Conservation (phyloP, 2,797 vertebrate species). For the Huso huso region DNA sequence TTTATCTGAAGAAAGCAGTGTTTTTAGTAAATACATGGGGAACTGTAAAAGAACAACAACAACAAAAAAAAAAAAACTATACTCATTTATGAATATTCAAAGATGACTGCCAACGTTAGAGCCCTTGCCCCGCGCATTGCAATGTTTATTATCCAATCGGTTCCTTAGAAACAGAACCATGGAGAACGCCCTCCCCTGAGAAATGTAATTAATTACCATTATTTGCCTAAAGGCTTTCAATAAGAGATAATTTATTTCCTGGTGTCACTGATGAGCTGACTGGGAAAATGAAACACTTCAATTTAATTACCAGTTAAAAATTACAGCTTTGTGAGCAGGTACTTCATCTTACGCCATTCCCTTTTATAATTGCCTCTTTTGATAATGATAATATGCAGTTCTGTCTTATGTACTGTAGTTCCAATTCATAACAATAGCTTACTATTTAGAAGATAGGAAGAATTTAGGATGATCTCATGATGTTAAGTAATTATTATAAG, state of each 20-base stretch:
- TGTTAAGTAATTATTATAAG: slow-evolving; percentile 12
- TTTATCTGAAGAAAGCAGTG: too few relatives aligned
- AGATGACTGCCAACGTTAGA: not conserved
- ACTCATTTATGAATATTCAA: too few relatives aligned
- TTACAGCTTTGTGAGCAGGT: slow-evolving; percentile 48
- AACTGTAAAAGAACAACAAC: too few relatives aligned
- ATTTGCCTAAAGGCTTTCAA: slow-evolving; percentile 44
- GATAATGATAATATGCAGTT: slow-evolving; percentile 45
- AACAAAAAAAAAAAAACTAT: too few relatives aligned
- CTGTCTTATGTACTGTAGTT: slow-evolving; percentile 41
- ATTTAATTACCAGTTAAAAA: slow-evolving; percentile 60
- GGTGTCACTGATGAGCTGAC: slow-evolving; percentile 56
- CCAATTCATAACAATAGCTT: slow-evolving; percentile 40
- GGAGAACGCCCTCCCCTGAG: slow-evolving; percentile 35
- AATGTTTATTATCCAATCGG: slow-evolving; percentile 33
- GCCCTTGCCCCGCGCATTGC: slow-evolving; percentile 9
- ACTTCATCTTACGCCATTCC: slow-evolving; percentile 46
- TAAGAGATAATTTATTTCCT: slow-evolving; percentile 55
- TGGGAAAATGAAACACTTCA: slow-evolving; percentile 63
- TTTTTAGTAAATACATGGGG: too few relatives aligned
- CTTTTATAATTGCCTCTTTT: slow-evolving; percentile 51
- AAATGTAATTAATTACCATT: slow-evolving; percentile 56
- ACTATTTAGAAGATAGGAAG: slow-evolving; percentile 33
- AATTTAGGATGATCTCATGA: slow-evolving; percentile 33
- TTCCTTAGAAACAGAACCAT: slow-evolving; percentile 36